A percentile compares a stretch with the other conserved stretches of the same genome.
Evolutionary conservation across 2,797 vertebrate genomes (phyloP).

Genomic region (Dallia pectoralis): DNA sequence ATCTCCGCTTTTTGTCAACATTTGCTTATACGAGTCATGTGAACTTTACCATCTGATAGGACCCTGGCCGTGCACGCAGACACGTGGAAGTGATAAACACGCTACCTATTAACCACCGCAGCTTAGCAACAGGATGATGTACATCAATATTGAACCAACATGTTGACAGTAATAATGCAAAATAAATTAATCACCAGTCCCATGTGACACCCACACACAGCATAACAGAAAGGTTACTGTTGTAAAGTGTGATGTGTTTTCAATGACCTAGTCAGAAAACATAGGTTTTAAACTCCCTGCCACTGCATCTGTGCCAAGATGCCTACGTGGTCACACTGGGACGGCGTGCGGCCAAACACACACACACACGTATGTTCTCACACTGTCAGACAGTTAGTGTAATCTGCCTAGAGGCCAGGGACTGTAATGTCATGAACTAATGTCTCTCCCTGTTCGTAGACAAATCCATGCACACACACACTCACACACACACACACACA

Average conservation of each 20-base stretch:
- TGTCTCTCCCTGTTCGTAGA: no score
- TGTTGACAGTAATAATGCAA: not conserved
- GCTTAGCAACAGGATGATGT: not conserved
- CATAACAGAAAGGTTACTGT: not conserved
- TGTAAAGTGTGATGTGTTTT: not conserved
- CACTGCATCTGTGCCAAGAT: not conserved
- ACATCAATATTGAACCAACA: not conserved
- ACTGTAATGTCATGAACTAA: no score
- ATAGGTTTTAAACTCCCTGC: not conserved
- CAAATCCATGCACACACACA: not conserved
- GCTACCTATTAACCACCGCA: not conserved
- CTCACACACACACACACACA: not conserved
- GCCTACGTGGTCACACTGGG: not conserved
- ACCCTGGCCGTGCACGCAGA: not conserved
- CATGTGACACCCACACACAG: not conserved
- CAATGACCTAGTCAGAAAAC: not conserved
- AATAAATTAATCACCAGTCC: not conserved
- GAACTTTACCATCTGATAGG: not conserved
- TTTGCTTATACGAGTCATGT: not conserved
- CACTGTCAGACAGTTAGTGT: not conserved
- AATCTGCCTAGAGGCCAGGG: no score
- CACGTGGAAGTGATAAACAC: not conserved
- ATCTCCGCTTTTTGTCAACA: not conserved
- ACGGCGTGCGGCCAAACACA: not conserved
- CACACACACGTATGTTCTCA: not conserved